phyloP scores from a whole-genome alignment of 2,113 vertebrate species.

The Fregata magnificens region DNA sequence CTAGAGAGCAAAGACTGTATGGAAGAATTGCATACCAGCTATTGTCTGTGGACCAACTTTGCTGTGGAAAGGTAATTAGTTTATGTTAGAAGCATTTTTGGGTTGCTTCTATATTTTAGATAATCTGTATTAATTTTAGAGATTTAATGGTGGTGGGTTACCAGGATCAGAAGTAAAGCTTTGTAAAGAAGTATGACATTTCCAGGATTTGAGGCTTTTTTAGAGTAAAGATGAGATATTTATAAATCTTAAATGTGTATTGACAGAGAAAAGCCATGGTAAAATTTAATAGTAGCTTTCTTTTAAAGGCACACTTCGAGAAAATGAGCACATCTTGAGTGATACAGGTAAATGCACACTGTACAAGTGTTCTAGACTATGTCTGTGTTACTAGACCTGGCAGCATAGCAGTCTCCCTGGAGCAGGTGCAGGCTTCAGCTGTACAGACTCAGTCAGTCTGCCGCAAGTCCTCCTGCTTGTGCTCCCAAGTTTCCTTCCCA shows the following conservation, averaged over 20 bases:
- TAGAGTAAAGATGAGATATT: background rate
- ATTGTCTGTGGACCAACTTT: background rate
- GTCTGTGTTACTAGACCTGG: background rate
- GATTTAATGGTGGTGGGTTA: background rate
- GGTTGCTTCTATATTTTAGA: background rate
- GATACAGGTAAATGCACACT: background rate
- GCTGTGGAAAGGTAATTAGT: background rate
- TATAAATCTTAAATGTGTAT: background rate
- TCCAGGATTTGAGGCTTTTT: background rate
- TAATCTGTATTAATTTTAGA: background rate
- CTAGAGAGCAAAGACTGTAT: background rate
- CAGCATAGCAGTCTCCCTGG: background rate
- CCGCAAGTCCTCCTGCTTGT: background rate
- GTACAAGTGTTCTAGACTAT: background rate
- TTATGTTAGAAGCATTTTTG: background rate
- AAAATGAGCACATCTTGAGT: background rate
- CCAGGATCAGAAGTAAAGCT: background rate
- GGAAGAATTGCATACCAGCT: background rate
- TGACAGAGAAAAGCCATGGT: constrained; percentile 20
- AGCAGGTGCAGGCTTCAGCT: background rate
- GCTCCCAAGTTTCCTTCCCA: background rate
- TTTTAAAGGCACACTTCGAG: background rate
- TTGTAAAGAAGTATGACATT: background rate
- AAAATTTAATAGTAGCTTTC: background rate
- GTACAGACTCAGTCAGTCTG: background rate